phyloP scores from a whole-genome alignment of 2,888 invertebrate species.

The Baronia brevicornis region DNA sequence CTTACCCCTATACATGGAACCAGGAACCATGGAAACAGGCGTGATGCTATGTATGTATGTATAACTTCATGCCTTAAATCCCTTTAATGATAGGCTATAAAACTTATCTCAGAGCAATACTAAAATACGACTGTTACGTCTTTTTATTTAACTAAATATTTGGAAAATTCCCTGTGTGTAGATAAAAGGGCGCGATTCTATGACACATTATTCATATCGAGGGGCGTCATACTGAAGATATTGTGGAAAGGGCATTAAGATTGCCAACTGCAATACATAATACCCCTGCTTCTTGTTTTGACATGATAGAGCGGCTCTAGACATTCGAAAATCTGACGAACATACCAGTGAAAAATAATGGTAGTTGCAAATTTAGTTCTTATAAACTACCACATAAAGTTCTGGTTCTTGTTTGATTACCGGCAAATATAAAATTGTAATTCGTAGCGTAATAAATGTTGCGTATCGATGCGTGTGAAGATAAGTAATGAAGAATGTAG shows the following conservation, averaged over 20 bases:
- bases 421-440: conserved; percentile 26
- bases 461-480: conserved; percentile 73
- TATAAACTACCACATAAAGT: conserved; percentile 18
- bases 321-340: conserved; percentile 43
- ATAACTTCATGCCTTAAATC: not conserved
- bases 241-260: conserved; percentile 73
- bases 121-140: not conserved
- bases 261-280: conserved; percentile 71
- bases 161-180: conserved; percentile 46
- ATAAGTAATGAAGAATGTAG: conserved; percentile 69
- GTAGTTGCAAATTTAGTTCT: conserved; percentile 18
- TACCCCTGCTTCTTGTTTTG: conserved; percentile 69
- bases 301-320: conserved; percentile 66
- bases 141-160: conserved; percentile 29
- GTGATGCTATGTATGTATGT: no score
- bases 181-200: conserved; percentile 67
- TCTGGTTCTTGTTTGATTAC: conserved; percentile 2
- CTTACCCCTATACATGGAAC: no score
- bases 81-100: not conserved
- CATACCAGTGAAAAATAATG: conserved; percentile 17
- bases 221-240: conserved; percentile 71
- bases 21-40: no score
- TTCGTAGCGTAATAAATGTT: conserved; percentile 66
- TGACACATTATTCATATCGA: conserved; percentile 72
- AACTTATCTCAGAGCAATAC: not conserved